Evolutionary conservation across 2,113 vertebrate genomes (phyloP).

Genomic region (Nansenia antarctica): DNA sequence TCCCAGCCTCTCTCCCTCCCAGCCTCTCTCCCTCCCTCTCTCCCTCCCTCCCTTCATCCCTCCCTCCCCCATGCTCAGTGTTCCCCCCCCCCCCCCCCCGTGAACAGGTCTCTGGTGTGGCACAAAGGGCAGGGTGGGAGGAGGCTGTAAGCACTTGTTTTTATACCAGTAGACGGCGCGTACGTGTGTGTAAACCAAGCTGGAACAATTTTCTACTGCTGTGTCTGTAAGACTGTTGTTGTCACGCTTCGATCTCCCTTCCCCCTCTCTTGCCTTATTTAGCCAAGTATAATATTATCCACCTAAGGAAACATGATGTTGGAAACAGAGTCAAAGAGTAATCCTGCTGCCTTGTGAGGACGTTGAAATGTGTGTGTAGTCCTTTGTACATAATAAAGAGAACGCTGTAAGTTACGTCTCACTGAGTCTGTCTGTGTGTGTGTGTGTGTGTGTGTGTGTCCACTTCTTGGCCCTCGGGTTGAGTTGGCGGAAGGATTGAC

Average conservation of each 20-base stretch:
- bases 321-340: slow-evolving; percentile 1
- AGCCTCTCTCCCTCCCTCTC: too few species aligned
- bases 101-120: background rate
- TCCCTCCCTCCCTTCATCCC: background rate
- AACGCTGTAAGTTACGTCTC: too few species aligned
- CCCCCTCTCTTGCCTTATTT: slow-evolving; percentile 32
- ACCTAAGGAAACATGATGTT: slow-evolving; percentile 6
- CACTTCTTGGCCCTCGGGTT: too few species aligned
- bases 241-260: background rate
- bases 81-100: background rate
- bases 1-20: too few species aligned
- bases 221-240: background rate
- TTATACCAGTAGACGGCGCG: background rate
- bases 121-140: background rate
- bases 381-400: slow-evolving; percentile 89
- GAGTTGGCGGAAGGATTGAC: too few species aligned
- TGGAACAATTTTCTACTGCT: background rate
- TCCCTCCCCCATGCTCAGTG: background rate
- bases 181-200: background rate
- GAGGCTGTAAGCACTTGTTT: background rate
- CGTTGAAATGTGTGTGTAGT: slow-evolving; percentile 84
- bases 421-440: too few species aligned
- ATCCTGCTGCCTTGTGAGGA: slow-evolving; percentile 43
- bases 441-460: too few species aligned
- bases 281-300: background rate